Evolutionary conservation across 2,797 vertebrate genomes (phyloP), one percentile per base, ranked within the genome.

Genomic region (Falco rusticolus): DNA sequence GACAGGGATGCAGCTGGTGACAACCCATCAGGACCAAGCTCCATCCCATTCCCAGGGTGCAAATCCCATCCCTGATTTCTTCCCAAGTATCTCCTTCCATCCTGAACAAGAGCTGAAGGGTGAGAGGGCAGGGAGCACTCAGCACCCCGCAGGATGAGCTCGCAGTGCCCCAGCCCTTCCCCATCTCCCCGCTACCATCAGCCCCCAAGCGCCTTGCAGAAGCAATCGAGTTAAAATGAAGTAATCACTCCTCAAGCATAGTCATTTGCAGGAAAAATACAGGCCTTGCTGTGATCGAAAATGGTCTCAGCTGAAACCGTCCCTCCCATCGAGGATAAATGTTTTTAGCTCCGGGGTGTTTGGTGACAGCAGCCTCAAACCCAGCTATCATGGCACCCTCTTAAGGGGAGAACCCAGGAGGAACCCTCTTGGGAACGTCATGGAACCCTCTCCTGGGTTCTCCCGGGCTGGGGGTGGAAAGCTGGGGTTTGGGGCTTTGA

Each of bases 201-300:
- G n/a, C 51, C 65, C 59, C 72, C 0, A 0, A 57, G 64, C 2
- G 2, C 57, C 71, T 61, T 79, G 90, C 87, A 82, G 89, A 90
- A 96, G 92, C 89, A 87, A 92, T 96, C 1, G 48, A 86, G 84
- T 78, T 89, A 94, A 96, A 96, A 96, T 94, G 84, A 96, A 96
- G 96, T 95, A 95, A 97, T 96, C 90, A 66, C 79, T 91, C 85
- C 29, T 66, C 92, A 77, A 96, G 70, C 77, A 91, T 16, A 92
- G 92, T 94, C 82, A 95, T 97, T 94, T 95, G 92, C 79, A 92
- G 84, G 79, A 76, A 91, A 96, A 97, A 96, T 87, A 90, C 2
- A 90, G 87, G 70, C 66, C 85, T 94, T 10, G 77, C 78, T 3
- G 31, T 87, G 95, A 90, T 71, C 90, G 94, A 92, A 93, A 93